phyloP scores from a whole-genome alignment of 1,140 invertebrate genomes.

The Propsilocerus akamusi region DNA sequence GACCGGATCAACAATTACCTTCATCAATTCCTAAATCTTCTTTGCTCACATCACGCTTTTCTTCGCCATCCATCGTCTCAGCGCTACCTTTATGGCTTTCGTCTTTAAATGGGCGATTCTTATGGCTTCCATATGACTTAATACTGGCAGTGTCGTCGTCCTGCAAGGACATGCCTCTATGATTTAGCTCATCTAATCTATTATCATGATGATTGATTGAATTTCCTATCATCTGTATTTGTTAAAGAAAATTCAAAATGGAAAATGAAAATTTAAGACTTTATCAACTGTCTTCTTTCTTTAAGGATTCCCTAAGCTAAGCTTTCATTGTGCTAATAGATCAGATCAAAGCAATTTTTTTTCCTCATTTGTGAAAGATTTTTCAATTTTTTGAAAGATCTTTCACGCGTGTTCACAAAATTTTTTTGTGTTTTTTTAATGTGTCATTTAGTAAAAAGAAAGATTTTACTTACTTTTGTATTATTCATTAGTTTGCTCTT shows the following conservation, averaged over 20 bases:
- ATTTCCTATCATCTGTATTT: constrained; percentile 32
- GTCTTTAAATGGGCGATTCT: constrained; percentile 71
- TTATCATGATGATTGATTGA: constrained; percentile 56
- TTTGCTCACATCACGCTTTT: constrained; percentile 78
- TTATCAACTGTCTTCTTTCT: background rate
- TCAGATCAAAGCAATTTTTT: too few relatives aligned
- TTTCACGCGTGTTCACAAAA: too few relatives aligned
- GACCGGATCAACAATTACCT: constrained; percentile 22
- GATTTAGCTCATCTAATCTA: constrained; percentile 51
- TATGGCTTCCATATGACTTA: constrained; percentile 83
- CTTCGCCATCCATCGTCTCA: constrained; percentile 64
- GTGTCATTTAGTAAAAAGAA: background rate
- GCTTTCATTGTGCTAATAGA: background rate
- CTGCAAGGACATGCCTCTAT: constrained; percentile 39
- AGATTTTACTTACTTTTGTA: constrained; percentile 36
- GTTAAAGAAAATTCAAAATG: background rate
- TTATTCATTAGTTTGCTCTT: constrained; percentile 55
- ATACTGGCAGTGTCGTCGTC: constrained; percentile 62
- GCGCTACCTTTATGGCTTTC: constrained; percentile 75
- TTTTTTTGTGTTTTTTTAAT: background rate
- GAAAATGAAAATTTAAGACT: background rate
- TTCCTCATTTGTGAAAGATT: too few relatives aligned
- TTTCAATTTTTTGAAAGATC: too few relatives aligned
- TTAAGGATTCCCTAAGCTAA: background rate
- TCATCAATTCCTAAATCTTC: constrained; percentile 65